A percentile compares a stretch with the other conserved stretches of the same genome.
These are phyloP conservation scores for Platerodrilus igneus DNA, from an alignment of 2,888 invertebrate species.

Conservation along the genomic window DNA sequence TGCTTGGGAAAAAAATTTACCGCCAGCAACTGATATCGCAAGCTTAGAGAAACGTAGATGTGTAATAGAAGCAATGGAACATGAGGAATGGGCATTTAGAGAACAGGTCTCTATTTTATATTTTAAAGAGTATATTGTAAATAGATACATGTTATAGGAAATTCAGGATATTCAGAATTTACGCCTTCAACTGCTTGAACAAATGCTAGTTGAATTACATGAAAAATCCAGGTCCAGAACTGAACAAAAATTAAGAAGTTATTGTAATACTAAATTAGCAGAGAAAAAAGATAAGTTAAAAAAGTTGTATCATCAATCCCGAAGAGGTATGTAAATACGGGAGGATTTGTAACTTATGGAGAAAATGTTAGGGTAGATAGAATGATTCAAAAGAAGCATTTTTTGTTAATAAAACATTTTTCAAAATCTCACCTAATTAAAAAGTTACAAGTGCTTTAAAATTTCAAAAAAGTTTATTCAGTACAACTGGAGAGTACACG, in stretches of 20 bases:
- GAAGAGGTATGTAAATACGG: conserved; percentile 50
- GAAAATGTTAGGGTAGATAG: too few relatives aligned
- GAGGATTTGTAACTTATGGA: background rate
- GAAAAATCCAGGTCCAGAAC: conserved; percentile 47
- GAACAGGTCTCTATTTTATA: conserved; percentile 56
- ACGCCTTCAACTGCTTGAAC: conserved; percentile 64
- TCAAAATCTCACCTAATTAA: too few relatives aligned
- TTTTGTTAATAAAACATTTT: too few relatives aligned
- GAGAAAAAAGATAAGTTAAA: conserved; percentile 56
- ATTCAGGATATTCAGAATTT: conserved; percentile 67
- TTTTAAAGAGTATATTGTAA: conserved; percentile 10
- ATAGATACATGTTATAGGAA: conserved; percentile 48
- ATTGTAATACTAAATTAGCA: conserved; percentile 51
- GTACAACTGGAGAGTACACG: too few relatives aligned
- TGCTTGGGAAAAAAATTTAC: conserved; percentile 58
- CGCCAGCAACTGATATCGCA: conserved; percentile 51
- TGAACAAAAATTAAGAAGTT: conserved; percentile 50
- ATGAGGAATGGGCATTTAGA: conserved; percentile 77
- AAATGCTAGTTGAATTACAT: conserved; percentile 56
- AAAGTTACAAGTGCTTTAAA: too few relatives aligned
- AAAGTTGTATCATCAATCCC: conserved; percentile 52
- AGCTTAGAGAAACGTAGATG: conserved; percentile 58
- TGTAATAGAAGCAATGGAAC: conserved; percentile 75
- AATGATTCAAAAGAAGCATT: background rate
- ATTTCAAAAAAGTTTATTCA: too few relatives aligned